These are phyloP conservation scores for Dryoscopus gambensis DNA, from an alignment of 2,113 vertebrate genomes.

Conservation along the genomic window DNA sequence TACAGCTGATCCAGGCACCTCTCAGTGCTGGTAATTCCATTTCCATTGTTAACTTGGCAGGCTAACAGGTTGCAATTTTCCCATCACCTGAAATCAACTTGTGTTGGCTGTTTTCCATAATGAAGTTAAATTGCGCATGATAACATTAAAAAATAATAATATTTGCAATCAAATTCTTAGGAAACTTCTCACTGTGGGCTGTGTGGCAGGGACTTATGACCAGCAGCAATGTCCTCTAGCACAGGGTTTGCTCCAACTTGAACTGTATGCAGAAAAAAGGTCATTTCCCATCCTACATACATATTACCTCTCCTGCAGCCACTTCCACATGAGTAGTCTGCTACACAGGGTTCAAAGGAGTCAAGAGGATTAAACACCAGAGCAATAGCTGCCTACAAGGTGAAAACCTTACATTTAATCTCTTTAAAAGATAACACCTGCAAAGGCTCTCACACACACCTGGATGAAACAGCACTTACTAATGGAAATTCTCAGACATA, in stretches of 20 bases:
- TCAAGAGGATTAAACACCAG: conserved; percentile 21
- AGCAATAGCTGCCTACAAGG: not conserved
- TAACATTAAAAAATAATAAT: not conserved
- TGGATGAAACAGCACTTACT: not conserved
- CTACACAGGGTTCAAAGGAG: not conserved
- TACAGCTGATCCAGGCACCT: not conserved
- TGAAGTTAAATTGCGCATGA: not conserved
- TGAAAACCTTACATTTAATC: conserved; percentile 12
- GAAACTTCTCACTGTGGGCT: not conserved
- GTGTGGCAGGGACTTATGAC: not conserved
- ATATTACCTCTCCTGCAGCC: not conserved
- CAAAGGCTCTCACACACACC: not conserved
- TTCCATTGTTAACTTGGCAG: not conserved
- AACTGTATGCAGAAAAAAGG: not conserved
- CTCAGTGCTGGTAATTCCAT: not conserved
- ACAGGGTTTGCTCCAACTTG: not conserved
- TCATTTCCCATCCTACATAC: not conserved
- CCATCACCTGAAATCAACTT: not conserved
- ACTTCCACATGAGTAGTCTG: not conserved
- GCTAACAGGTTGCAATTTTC: not conserved
- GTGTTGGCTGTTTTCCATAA: not conserved
- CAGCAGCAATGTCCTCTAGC: not conserved
- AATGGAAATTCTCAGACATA: not conserved
- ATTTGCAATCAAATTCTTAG: not conserved
- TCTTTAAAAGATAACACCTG: conserved; percentile 4